A percentile compares a stretch with the other conserved stretches of the same genome.
These are phyloP conservation scores for Macropodus opercularis DNA, from an alignment of 2,797 vertebrate genomes.

Conservation along the genomic window DNA sequence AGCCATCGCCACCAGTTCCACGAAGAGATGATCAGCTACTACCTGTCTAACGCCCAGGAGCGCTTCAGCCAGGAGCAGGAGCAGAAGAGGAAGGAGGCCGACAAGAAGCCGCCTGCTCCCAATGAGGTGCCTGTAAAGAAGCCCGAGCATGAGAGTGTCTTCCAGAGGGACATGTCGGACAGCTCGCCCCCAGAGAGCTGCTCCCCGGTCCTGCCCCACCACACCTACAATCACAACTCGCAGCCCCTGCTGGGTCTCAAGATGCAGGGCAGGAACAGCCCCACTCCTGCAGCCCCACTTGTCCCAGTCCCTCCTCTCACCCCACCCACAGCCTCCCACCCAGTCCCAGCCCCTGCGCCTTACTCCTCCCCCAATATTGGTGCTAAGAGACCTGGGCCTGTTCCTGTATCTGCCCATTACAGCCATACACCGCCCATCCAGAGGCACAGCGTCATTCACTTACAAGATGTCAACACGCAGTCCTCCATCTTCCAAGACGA, in stretches of 20 bases:
- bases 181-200: constrained; percentile 89
- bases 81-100: constrained; percentile 90
- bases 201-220: constrained; percentile 89
- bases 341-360: constrained; percentile 69
- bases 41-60: constrained; percentile 95
- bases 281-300: constrained; percentile 77
- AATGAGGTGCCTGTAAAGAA: constrained; percentile 86
- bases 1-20: constrained; percentile 99
- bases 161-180: constrained; percentile 87
- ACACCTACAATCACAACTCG: constrained; percentile 85
- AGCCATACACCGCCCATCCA: constrained; percentile 95
- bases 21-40: constrained; percentile 99
- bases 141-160: constrained; percentile 83
- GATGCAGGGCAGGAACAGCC: constrained; percentile 90
- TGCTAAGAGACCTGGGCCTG: constrained; percentile 86
- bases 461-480: constrained; percentile 91
- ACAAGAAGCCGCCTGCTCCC: constrained; percentile 77
- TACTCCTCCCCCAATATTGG: constrained; percentile 88
- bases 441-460: constrained; percentile 95
- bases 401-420: constrained; percentile 91
- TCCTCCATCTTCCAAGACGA: constrained; percentile 91
- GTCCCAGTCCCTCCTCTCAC: constrained; percentile 72
- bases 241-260: constrained; percentile 88
- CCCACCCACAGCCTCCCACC: constrained; percentile 64
- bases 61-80: constrained; percentile 98